Evolutionary conservation across 2,888 invertebrate genomes (phyloP).

Genomic region (Drosophila histrio): DNA sequence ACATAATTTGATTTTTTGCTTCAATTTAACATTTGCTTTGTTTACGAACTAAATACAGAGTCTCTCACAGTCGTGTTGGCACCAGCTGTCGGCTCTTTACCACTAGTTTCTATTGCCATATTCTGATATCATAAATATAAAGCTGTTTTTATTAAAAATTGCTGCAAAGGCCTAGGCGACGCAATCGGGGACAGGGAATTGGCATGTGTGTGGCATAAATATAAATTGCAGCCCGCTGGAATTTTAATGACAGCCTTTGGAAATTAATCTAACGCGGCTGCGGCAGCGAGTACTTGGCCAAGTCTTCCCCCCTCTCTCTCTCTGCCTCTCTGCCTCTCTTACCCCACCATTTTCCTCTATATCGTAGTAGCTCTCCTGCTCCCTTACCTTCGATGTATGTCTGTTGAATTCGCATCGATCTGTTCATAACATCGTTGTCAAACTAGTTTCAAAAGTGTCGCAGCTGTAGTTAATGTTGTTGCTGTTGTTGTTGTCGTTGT

Average conservation of each 20-base stretch:
- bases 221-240: constrained; percentile 78
- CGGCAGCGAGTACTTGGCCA: constrained; percentile 45
- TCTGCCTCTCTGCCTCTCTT: background rate
- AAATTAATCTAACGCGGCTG: constrained; percentile 77
- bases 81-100: too few relatives aligned
- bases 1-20: too few relatives aligned
- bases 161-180: constrained; percentile 50
- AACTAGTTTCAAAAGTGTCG: constrained; percentile 76
- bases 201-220: constrained; percentile 73
- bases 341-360: background rate
- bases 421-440: constrained; percentile 65
- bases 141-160: constrained; percentile 79
- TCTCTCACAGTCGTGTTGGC: too few relatives aligned
- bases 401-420: constrained; percentile 51
- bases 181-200: constrained; percentile 37
- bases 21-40: too few relatives aligned
- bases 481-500: constrained; percentile 43
- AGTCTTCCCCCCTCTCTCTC: background rate
- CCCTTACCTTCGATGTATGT: background rate
- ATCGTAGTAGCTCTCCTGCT: background rate
- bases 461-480: constrained; percentile 55
- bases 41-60: too few relatives aligned
- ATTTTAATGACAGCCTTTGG: constrained; percentile 80
- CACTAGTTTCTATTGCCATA: constrained; percentile 52
- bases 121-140: constrained; percentile 79